Evolutionary conservation across 1,140 invertebrate genomes (phyloP), one percentile per base, ranked within the genome.

Genomic region (Myzus persicae): DNA sequence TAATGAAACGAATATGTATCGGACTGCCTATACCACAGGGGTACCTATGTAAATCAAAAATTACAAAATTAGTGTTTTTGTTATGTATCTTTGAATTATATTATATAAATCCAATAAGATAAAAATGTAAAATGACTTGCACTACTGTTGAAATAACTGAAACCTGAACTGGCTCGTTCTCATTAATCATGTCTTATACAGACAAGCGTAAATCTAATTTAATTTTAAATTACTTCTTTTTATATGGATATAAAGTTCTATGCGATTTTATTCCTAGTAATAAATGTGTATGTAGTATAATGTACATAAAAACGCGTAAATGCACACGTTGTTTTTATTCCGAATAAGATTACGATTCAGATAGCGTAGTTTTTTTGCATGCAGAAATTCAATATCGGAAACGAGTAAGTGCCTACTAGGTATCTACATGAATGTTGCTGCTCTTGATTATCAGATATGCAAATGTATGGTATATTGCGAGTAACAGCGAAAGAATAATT

Each of bases 201-300:
- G 48, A 54, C 88, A 54, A 89, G 22, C 46, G n/a, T 54, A 22
- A 51, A 89, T 76, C 54, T 91, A 91, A 76, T 91, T 76, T 91
- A 67, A 91, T 42, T 91, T 90, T 67, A 91, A 91, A 91, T 76
- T 91, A 67, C 38, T 91, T 81, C 24, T 76, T 76, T 91, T 91
- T 76, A 42, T 42, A 31, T 51, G 89, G 38, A 51, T 51, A n/a
- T 89, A 88, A 46, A n/a, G 48, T 48, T 46, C 26, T 85, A 48
- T 24, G n/a, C n/a, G 14, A 51, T 48, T 85, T 85, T 85, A 88
- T 89, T 54, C 51, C 36, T 24, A 54, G n/a, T 89, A 89, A 54
- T 89, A 54, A 54, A 54, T 38, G 40, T 48, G 22, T 48, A 31
- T 46, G 88, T 38, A 48, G 20, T 88, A 40, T 54, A 89, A 38